Evolutionary conservation across 1,140 invertebrate genomes (phyloP).

Genomic region (Drosophila micromelanica): DNA sequence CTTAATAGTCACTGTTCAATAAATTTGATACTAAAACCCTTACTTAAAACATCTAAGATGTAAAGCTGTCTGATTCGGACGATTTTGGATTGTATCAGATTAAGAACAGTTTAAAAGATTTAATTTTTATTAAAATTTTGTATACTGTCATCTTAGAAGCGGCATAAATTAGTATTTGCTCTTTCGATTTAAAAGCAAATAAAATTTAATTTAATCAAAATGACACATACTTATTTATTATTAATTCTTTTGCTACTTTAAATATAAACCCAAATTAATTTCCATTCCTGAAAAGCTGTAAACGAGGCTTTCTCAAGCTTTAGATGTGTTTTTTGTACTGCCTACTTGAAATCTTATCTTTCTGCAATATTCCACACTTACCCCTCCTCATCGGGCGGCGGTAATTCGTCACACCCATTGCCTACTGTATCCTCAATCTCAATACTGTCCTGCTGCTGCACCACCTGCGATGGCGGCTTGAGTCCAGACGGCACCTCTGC

Average conservation of each 20-base stretch:
- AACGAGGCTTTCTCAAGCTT: constrained; percentile 6
- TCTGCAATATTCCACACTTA: constrained; percentile 41
- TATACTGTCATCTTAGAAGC: too few species aligned
- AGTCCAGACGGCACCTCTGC: constrained; percentile 80
- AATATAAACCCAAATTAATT: neutral
- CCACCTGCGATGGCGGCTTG: constrained; percentile 63
- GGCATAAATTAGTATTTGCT: too few species aligned
- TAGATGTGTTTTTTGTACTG: constrained; percentile 9
- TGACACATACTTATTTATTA: neutral
- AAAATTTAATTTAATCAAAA: too few species aligned
- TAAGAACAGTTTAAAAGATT: too few species aligned
- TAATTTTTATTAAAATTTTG: too few species aligned
- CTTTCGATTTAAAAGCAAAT: too few species aligned
- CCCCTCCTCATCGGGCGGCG: constrained; percentile 75
- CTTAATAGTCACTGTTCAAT: too few species aligned
- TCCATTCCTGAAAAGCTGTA: constrained; percentile 5
- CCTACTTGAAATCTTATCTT: neutral
- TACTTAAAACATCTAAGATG: too few species aligned
- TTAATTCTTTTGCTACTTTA: neutral
- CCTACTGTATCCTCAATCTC: constrained; percentile 77
- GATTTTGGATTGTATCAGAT: too few species aligned
- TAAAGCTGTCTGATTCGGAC: too few species aligned
- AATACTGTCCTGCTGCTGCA: constrained; percentile 83
- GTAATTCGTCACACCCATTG: constrained; percentile 81
- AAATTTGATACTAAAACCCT: too few species aligned